phyloP scores from a whole-genome alignment of 2,113 vertebrate genomes.

The Oncorhynchus gorbuscha region DNA sequence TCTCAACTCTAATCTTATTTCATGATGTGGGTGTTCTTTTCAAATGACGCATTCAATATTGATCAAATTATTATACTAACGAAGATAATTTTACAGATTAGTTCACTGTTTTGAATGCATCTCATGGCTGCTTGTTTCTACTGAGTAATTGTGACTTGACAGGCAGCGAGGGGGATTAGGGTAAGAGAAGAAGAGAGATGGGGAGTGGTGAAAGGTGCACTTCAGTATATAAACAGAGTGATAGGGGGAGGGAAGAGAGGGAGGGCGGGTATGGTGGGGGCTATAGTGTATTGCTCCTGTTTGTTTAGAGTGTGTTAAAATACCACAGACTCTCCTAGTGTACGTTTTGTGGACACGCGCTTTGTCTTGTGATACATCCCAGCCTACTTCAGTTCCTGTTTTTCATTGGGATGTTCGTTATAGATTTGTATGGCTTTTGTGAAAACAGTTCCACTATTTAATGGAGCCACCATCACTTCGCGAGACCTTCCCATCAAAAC shows the following conservation, averaged over 20 bases:
- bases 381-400: too few relatives aligned
- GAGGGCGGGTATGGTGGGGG: not conserved
- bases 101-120: not conserved
- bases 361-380: too few relatives aligned
- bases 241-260: conserved; percentile 10
- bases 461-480: too few relatives aligned
- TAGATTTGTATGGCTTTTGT: too few relatives aligned
- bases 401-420: too few relatives aligned
- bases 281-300: not conserved
- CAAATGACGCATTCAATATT: not conserved
- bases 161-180: conserved; percentile 16
- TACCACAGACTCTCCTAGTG: too few relatives aligned
- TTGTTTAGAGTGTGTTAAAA: too few relatives aligned
- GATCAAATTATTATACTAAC: not conserved
- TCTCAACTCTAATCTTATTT: not conserved
- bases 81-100: not conserved
- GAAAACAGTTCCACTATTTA: too few relatives aligned
- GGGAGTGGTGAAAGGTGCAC: conserved; percentile 1
- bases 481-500: too few relatives aligned
- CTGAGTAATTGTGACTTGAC: conserved; percentile 64
- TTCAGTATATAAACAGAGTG: not conserved
- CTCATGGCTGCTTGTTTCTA: not conserved
- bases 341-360: too few relatives aligned
- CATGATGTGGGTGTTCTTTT: not conserved
- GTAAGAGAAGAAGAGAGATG: not conserved